Percentiles rank a stretch among this genome's conserved stretches.
Conservation (phyloP, 1,140 invertebrate genomes). For the Lysiphlebus fabarum region DNA sequence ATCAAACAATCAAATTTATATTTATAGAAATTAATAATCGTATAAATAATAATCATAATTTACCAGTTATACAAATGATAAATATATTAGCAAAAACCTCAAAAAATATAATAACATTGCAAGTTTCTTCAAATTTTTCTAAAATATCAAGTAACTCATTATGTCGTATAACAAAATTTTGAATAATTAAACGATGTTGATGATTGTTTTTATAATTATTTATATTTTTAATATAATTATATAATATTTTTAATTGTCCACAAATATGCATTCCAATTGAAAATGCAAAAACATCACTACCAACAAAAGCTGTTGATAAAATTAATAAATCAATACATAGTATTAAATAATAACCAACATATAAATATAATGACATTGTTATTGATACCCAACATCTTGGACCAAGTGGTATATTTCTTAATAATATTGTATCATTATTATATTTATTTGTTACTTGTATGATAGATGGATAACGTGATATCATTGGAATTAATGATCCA, state of each 20-base stretch:
- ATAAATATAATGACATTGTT: constrained; percentile 3
- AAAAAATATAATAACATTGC: constrained; percentile 23
- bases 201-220: neutral
- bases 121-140: constrained; percentile 15
- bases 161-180: constrained; percentile 19
- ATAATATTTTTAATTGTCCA: constrained; percentile 28
- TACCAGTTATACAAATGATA: constrained; percentile 35
- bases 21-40: constrained; percentile 1
- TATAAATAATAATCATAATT: too few species aligned
- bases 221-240: constrained; percentile 3
- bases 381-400: too few species aligned
- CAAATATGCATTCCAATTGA: constrained; percentile 27
- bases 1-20: constrained; percentile 25
- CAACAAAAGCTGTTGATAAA: constrained; percentile 22
- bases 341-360: constrained; percentile 21
- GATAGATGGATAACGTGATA: too few species aligned
- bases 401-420: too few species aligned
- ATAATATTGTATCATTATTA: too few species aligned
- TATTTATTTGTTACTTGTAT: too few species aligned
- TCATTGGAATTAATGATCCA: neutral
- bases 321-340: constrained; percentile 20
- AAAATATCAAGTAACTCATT: constrained; percentile 13
- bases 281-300: constrained; percentile 29
- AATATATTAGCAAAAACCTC: constrained; percentile 22
- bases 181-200: neutral